phyloP scores from a whole-genome alignment of 1,140 invertebrate genomes.

The Mercenaria mercenaria region DNA sequence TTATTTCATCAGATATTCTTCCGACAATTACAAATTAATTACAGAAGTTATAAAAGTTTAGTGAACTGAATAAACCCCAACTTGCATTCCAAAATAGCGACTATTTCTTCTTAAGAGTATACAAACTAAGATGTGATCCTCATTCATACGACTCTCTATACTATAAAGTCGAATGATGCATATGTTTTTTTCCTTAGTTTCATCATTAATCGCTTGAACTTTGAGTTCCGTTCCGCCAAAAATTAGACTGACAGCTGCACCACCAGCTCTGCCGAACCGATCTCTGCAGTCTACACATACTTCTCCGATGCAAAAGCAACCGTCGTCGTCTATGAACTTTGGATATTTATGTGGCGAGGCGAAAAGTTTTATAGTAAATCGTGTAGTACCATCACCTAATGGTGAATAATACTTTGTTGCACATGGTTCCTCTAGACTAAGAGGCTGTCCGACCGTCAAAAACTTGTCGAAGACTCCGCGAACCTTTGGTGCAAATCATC shows the following conservation, averaged over 20 bases:
- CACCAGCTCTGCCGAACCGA: not conserved
- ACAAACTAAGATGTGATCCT: too few relatives aligned
- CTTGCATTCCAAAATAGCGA: too few relatives aligned
- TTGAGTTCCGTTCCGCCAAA: conserved; percentile 48
- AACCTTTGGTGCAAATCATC: conserved; percentile 83
- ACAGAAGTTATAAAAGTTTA: too few relatives aligned
- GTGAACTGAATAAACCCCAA: too few relatives aligned
- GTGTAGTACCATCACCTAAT: not conserved
- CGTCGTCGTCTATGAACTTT: conserved; percentile 10
- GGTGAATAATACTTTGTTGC: not conserved
- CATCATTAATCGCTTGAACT: not conserved
- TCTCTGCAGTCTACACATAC: conserved; percentile 16
- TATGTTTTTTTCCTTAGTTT: not conserved
- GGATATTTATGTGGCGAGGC: conserved; percentile 19
- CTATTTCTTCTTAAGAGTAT: too few relatives aligned
- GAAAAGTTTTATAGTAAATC: conserved; percentile 36
- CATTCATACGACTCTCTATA: too few relatives aligned
- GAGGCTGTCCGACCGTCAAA: conserved; percentile 86
- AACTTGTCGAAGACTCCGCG: conserved; percentile 87
- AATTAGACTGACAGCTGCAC: conserved; percentile 4
- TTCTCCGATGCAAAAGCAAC: conserved; percentile 8
- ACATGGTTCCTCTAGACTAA: conserved; percentile 83
- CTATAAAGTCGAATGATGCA: conserved; percentile 30
- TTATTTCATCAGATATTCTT: too few relatives aligned
- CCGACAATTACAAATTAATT: too few relatives aligned